A percentile compares a stretch with the other conserved stretches of the same genome.
These are phyloP conservation scores for Calcarius lapponicus DNA, from an alignment of 2,797 vertebrate genomes.

Conservation along the genomic window DNA sequence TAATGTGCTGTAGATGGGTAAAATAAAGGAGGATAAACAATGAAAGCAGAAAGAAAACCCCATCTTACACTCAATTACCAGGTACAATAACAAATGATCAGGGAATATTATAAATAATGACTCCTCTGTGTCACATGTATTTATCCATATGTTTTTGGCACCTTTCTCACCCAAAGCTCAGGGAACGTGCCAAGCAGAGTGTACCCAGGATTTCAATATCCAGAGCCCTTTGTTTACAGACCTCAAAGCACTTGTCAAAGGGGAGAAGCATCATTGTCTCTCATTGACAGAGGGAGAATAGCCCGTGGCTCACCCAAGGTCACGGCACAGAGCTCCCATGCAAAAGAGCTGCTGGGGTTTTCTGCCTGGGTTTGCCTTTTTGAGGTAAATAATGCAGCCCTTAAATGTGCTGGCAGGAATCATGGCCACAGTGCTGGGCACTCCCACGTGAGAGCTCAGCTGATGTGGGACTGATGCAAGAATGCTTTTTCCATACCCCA, in stretches of 20 bases:
- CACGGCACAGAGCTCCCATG: not conserved
- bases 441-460: not conserved
- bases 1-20: not conserved
- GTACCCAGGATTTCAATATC: not conserved
- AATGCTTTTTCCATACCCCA: not conserved
- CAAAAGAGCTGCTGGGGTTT: not conserved
- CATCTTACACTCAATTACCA: not conserved
- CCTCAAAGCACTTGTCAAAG: not conserved
- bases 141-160: not conserved
- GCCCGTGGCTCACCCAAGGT: not conserved
- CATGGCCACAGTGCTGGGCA: not conserved
- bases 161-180: not conserved
- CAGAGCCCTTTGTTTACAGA: not conserved
- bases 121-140: fast-evolving
- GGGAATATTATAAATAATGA: not conserved
- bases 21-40: not conserved
- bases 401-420: not conserved
- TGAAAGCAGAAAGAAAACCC: not conserved
- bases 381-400: not conserved
- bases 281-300: not conserved
- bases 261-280: not conserved
- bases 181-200: not conserved
- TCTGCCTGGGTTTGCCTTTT: not conserved
- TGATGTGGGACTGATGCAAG: not conserved
- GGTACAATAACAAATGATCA: not conserved